Conservation (phyloP, 1,140 invertebrate species). For the Branchinecta lynchi region DNA sequence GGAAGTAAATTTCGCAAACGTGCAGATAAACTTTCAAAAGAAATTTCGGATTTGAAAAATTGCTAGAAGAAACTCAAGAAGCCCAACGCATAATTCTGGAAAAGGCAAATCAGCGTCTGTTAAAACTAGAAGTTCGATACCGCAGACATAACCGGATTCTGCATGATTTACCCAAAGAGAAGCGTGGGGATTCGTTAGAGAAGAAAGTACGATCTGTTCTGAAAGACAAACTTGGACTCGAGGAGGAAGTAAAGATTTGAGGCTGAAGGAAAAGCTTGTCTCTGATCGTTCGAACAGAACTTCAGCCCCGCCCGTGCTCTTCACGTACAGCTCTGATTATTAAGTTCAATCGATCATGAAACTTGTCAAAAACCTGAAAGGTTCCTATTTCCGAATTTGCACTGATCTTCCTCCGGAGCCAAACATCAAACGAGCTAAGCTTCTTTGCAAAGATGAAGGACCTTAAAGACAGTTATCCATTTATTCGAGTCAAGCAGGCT, state of each 20-base stretch:
- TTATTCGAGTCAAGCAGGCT: background rate
- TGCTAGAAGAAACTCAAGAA: background rate
- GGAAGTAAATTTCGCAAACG: background rate
- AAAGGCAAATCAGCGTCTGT: background rate
- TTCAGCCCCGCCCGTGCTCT: background rate
- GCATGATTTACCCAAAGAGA: background rate
- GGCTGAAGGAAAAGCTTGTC: background rate
- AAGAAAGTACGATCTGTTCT: background rate
- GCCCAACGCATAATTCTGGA: background rate
- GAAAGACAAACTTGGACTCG: background rate
- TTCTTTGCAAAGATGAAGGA: slow-evolving; percentile 11
- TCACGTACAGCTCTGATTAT: background rate
- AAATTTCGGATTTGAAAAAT: background rate
- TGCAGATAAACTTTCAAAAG: background rate
- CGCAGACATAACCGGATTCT: background rate
- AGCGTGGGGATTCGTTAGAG: background rate
- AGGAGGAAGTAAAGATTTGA: background rate
- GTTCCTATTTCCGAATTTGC: background rate
- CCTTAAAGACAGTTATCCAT: slow-evolving; percentile 2
- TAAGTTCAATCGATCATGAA: background rate
- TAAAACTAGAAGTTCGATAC: background rate
- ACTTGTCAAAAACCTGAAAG: slow-evolving; percentile 3
- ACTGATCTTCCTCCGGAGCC: background rate
- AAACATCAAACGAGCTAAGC: background rate
- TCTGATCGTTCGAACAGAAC: slow-evolving; percentile 3